These are phyloP conservation scores for Microhierax caerulescens DNA, from an alignment of 2,797 vertebrate species.

Conservation along the genomic window DNA sequence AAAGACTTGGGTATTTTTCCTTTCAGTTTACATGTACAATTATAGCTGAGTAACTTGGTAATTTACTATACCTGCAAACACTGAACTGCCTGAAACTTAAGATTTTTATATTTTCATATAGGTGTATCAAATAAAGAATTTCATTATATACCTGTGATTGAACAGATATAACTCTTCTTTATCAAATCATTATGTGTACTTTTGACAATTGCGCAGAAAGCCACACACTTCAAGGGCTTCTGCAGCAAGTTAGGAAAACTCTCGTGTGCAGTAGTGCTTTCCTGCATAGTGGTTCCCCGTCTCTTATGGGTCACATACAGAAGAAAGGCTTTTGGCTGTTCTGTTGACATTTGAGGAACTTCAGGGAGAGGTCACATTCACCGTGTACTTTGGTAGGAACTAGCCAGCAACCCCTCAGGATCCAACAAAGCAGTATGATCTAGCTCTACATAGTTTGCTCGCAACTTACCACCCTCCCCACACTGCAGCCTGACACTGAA, in stretches of 20 bases:
- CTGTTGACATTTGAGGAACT: neutral
- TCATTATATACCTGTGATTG: neutral
- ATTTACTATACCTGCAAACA: neutral
- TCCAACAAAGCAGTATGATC: neutral
- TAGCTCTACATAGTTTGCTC: neutral
- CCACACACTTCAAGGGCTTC: neutral
- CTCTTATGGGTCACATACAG: neutral
- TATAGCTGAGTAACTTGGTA: neutral
- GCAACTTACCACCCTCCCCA: neutral
- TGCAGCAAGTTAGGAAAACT: neutral
- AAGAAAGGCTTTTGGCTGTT: neutral
- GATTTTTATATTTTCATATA: neutral
- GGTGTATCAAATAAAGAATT: neutral
- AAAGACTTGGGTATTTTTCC: neutral
- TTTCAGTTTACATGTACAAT: neutral
- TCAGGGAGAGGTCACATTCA: neutral
- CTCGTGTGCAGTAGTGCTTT: rapidly evolving
- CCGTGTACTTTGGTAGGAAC: neutral
- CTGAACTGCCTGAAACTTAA: neutral
- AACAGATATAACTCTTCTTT: neutral
- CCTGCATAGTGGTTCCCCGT: neutral
- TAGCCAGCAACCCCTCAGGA: neutral
- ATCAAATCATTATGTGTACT: neutral
- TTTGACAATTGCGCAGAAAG: neutral
- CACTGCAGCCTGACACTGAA: neutral